Base-by-base conservation (phyloP, 1,140 invertebrate species). In the Neodiprion virginianus region DNA sequence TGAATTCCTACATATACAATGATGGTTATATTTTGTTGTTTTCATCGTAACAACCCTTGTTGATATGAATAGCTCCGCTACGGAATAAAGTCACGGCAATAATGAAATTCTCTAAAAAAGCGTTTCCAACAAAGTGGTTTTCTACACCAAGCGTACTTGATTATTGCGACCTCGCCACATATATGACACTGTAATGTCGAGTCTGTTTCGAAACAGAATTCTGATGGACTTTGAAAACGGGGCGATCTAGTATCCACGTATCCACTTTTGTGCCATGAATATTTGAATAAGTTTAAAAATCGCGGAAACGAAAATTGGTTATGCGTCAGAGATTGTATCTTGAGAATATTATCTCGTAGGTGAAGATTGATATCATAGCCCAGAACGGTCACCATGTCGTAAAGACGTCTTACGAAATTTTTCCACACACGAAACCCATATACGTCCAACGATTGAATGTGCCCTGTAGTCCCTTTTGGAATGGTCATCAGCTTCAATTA, bases 241-340 rank as follows among this genome's bases (percentile, higher is more conserved):
- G 47, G n/a, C 48, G 76, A 73, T 73, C 12, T 73, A 53, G 71
- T 23, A 8, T 28, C 7, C 11, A 73, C 14, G 17, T 74, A 74
- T 8, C 77, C 77, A 73, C 73, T 76, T 71, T 76, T 78, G 17
- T 53, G 69, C 73, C 73, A 76, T 8, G 74, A 70, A 53, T 74
- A 75, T 66, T 73, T 76, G 8, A 75, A 68, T 2, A 78, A 12
- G 49, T 74, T 74, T 0, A 53, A 11, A 73, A 75, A 77, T 65
- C 74, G 61, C 14, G 74, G 69, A 73, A 73, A 78, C 69, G 61
- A 79, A 73, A 74, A 75, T 48, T 66, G 72, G 47, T 76, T 72
- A 74, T 76, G 69, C 69, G 75, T 73, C 50, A 69, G 73, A 72
- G 73, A 75, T 74, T 76, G 69, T 68, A 79, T 74, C 74, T 23